Percentiles rank a stretch among this genome's conserved stretches.
Conservation (phyloP, 2,113 vertebrate genomes). For the Panurus biarmicus region DNA sequence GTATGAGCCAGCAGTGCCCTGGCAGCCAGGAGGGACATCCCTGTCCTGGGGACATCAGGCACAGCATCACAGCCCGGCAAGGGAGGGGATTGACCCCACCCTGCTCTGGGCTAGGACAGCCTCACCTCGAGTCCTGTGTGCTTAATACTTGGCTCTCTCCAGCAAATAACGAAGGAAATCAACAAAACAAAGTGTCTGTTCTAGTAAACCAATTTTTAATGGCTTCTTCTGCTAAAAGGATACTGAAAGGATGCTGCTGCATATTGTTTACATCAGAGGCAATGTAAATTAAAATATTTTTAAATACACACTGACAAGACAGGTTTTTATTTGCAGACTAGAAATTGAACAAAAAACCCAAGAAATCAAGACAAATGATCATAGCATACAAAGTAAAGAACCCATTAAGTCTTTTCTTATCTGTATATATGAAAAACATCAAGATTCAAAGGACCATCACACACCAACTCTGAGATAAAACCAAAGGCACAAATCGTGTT, state of each 20-base stretch:
- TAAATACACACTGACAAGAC: neutral
- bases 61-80: fast-evolving
- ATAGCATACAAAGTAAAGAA: neutral
- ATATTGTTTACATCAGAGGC: neutral
- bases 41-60: neutral
- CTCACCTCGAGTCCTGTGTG: neutral
- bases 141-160: neutral
- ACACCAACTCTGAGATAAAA: neutral
- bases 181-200: neutral
- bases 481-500: neutral
- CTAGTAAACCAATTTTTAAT: neutral
- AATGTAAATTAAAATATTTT: neutral
- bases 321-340: neutral
- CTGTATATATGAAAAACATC: neutral
- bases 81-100: neutral
- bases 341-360: fast-evolving
- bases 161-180: neutral
- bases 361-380: neutral
- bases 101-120: fast-evolving
- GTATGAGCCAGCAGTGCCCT: fast-evolving
- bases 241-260: neutral
- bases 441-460: neutral
- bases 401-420: neutral
- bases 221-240: neutral
- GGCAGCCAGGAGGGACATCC: neutral